These are phyloP conservation scores for Bhutanitis thaidina DNA, from an alignment of 2,888 invertebrate species.

Conservation along the genomic window DNA sequence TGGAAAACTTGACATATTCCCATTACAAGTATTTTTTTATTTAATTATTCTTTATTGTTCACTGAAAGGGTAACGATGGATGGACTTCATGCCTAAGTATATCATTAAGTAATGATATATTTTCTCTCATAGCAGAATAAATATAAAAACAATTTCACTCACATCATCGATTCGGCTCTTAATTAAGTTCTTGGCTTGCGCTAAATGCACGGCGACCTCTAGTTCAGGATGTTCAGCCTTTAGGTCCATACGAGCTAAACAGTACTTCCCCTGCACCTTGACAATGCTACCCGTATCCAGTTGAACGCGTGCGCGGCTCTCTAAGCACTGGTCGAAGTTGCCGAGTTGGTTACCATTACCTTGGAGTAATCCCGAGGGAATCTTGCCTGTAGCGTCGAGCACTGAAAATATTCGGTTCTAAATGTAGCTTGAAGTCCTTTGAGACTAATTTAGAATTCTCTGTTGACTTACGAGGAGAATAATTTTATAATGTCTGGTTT, in stretches of 20 bases:
- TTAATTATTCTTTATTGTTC: too few species aligned
- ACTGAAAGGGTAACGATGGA: too few species aligned
- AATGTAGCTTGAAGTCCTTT: conserved; percentile 36
- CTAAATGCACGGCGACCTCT: conserved; percentile 82
- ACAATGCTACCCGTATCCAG: conserved; percentile 79
- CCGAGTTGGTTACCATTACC: conserved; percentile 86
- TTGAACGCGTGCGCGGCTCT: conserved; percentile 80
- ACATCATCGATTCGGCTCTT: conserved; percentile 82
- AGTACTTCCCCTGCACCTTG: conserved; percentile 84
- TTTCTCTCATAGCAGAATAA: too few species aligned
- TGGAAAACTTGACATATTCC: too few species aligned
- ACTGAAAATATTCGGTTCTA: conserved; percentile 73
- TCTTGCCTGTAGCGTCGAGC: conserved; percentile 86
- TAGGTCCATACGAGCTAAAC: conserved; percentile 83
- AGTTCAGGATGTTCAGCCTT: conserved; percentile 78
- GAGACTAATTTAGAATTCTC: conserved; percentile 29
- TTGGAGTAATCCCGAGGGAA: conserved; percentile 83
- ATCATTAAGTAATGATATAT: too few species aligned
- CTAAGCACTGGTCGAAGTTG: conserved; percentile 85
- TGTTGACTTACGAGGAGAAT: neutral
- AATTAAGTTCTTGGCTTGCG: conserved; percentile 82
- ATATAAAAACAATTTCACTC: conserved; percentile 39
- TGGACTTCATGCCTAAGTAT: too few species aligned
- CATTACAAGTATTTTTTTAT: too few species aligned
- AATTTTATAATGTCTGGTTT: conserved; percentile 1